These are phyloP conservation scores for Elmis aenea DNA, from an alignment of 2,888 invertebrate species.

Conservation along the genomic window DNA sequence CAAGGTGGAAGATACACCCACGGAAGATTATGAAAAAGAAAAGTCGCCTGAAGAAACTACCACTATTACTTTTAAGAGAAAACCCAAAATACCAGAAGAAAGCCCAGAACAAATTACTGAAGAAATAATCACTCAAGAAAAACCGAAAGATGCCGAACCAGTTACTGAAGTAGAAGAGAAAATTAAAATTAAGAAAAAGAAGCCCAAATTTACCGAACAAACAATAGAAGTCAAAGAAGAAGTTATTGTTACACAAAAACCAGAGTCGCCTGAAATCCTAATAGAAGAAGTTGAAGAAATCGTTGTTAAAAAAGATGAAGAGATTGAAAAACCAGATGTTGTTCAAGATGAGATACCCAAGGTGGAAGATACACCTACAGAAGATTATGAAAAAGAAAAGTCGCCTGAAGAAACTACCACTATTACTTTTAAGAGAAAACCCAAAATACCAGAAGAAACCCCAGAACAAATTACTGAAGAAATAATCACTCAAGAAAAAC, in stretches of 20 bases:
- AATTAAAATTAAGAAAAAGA: constrained; percentile 27
- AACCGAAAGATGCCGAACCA: constrained; percentile 29
- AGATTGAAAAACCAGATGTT: constrained; percentile 56
- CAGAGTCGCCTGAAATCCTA: constrained; percentile 46
- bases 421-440: background rate
- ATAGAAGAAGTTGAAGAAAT: constrained; percentile 53
- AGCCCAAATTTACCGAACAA: constrained; percentile 22
- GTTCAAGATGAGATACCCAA: too few relatives aligned
- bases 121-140: constrained; percentile 25
- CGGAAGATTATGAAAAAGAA: too few relatives aligned
- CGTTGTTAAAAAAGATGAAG: constrained; percentile 60
- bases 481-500: background rate
- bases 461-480: background rate
- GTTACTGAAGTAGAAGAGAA: constrained; percentile 14
- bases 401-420: background rate
- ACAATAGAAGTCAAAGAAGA: constrained; percentile 36
- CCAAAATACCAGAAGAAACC: background rate
- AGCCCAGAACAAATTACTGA: constrained; percentile 9
- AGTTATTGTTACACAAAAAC: constrained; percentile 34
- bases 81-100: background rate
- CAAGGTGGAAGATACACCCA: too few relatives aligned
- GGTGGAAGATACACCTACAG: constrained; percentile 18
- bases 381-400: constrained; percentile 16
- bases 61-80: background rate
- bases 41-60: background rate